Conservation (phyloP, 2,797 vertebrate genomes). For the Pseudomugil gertrudae region DNA sequence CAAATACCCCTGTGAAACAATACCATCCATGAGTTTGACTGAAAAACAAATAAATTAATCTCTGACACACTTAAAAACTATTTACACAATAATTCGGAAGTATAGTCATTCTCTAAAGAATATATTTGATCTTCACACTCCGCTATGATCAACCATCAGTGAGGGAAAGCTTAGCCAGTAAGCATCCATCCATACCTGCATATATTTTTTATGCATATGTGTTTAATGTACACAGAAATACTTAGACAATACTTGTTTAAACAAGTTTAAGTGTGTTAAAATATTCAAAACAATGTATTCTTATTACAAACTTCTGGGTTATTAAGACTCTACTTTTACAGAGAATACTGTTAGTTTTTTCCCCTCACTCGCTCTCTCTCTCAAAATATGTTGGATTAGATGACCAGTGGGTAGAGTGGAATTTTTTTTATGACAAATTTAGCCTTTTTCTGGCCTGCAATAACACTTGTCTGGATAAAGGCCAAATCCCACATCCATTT, state of each 20-base stretch:
- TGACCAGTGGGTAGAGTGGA: slow-evolving; percentile 44
- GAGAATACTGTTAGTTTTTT: neutral
- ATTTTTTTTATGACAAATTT: slow-evolving; percentile 68
- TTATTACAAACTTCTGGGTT: neutral
- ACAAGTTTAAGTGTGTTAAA: neutral
- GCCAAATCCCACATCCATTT: slow-evolving; percentile 78
- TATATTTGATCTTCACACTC: neutral
- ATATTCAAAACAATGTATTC: neutral
- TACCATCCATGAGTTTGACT: no score
- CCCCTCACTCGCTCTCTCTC: no score
- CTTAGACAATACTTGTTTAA: neutral
- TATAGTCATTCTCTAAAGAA: no score
- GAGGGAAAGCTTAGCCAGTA: neutral
- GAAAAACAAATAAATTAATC: no score
- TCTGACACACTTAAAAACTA: no score
- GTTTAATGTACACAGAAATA: neutral
- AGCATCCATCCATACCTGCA: no score
- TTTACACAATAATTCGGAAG: neutral
- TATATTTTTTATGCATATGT: neutral
- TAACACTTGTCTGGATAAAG: slow-evolving; percentile 68
- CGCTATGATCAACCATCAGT: neutral
- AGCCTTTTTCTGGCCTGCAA: slow-evolving; percentile 71
- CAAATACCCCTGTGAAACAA: no score
- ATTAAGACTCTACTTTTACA: slow-evolving; percentile 1
- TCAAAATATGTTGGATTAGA: slow-evolving; percentile 53